Evolutionary conservation across 64 coral and sea anemone species (phyloP).

Genomic region (Platygyra sinensis): DNA sequence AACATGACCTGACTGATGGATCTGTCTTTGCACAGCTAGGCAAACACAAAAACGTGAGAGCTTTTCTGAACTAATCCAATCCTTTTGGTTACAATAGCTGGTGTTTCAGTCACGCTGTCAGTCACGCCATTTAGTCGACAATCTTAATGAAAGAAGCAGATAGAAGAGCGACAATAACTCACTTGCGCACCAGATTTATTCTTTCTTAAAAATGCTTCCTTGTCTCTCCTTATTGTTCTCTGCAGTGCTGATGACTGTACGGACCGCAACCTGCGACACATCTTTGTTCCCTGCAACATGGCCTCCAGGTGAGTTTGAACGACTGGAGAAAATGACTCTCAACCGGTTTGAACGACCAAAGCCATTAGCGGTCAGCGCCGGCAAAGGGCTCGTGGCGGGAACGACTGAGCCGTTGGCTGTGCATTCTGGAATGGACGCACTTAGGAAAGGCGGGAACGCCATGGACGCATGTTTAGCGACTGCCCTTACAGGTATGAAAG

Average conservation of each 20-base stretch:
- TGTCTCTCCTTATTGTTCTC: not conserved
- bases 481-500: slow-evolving; percentile 45
- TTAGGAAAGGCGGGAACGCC: slow-evolving; percentile 61
- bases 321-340: slow-evolving; percentile 24
- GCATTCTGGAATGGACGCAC: slow-evolving; percentile 63
- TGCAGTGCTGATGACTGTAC: not conserved
- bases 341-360: slow-evolving; percentile 35
- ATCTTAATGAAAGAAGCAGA: too few species aligned
- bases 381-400: slow-evolving; percentile 37
- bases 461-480: slow-evolving; percentile 75
- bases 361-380: slow-evolving; percentile 42
- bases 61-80: too few species aligned
- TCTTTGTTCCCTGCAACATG: slow-evolving; percentile 53
- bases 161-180: too few species aligned
- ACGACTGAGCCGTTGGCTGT: slow-evolving; percentile 64
- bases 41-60: too few species aligned
- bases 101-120: too few species aligned
- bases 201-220: too few species aligned
- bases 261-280: not conserved
- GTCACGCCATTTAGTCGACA: too few species aligned
- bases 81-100: too few species aligned
- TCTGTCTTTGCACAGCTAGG: too few species aligned
- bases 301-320: slow-evolving; percentile 39
- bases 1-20: too few species aligned
- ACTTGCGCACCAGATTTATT: too few species aligned